These are phyloP conservation scores for Ganaspis brasiliensis DNA, from an alignment of 2,888 invertebrate genomes.

Conservation along the genomic window DNA sequence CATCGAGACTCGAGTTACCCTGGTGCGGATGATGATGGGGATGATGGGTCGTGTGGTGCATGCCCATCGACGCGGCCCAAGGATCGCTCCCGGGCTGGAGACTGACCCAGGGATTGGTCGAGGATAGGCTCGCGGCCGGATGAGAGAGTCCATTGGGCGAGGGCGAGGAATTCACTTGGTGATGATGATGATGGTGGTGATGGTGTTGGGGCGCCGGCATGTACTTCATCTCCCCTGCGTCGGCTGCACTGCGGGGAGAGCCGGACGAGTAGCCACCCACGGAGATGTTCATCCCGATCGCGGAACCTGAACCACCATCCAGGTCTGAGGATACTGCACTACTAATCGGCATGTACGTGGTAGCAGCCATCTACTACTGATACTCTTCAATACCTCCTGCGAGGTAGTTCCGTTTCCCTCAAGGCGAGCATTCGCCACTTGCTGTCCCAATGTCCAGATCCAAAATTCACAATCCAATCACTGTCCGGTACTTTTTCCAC, in stretches of 20 bases:
- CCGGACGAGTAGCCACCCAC: constrained; percentile 89
- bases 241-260: constrained; percentile 92
- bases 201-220: constrained; percentile 92
- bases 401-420: constrained; percentile 53
- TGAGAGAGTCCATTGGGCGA: constrained; percentile 85
- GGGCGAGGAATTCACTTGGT: constrained; percentile 86
- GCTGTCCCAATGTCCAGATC: constrained; percentile 43
- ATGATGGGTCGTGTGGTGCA: constrained; percentile 85
- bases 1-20: constrained; percentile 84
- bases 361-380: constrained; percentile 93
- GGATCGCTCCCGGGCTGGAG: constrained; percentile 89
- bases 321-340: constrained; percentile 89
- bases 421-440: constrained; percentile 57
- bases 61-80: constrained; percentile 88
- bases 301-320: constrained; percentile 84
- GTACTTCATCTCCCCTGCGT: constrained; percentile 97
- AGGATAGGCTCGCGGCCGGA: constrained; percentile 82
- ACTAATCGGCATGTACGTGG: constrained; percentile 94
- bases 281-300: constrained; percentile 87
- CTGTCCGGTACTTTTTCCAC: background rate
- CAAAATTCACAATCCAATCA: background rate
- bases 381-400: constrained; percentile 74
- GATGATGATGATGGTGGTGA: constrained; percentile 89
- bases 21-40: constrained; percentile 86
- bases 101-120: constrained; percentile 91